Base-by-base conservation (phyloP, 2,797 vertebrate genomes). In the Petrocephalus sullivani region DNA sequence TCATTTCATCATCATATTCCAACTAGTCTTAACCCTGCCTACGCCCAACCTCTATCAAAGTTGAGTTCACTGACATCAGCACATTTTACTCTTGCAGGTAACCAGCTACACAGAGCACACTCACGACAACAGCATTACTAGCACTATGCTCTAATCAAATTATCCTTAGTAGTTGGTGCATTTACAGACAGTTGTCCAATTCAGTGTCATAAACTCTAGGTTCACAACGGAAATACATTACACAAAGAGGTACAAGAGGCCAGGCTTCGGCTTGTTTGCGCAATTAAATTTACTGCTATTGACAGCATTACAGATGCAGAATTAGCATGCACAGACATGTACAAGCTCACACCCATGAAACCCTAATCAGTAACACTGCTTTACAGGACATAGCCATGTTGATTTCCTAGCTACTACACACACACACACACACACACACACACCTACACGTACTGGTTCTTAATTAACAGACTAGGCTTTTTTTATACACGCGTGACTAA, bases 291-390 rank as follows among this genome's bases (percentile, higher is more conserved):
- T 53, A 83, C 81, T 83, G 37, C 19, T 33, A 14, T 82, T 12
- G 3, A 53, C 37, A 21, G 81, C 81, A 83, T 8, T 83, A 84
- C 2, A 53, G 51, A 84, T 84, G 21, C 82, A 56, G n/a, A 28
- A 83, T 54, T 83, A 83, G 51, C 81, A 83, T 83, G 51, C 81
- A 83, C 46, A 51, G 51, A 53, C 46, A 84, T 53, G 82, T 53
- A 81, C 2, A 10, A n/a, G 3, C 75, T 81, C 41, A 81, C 75
- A 81, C 75, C 75, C 75, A 81, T 8, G 21, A 49, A 46, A 81
- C 75, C 16, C 37, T 81, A 49, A 81, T 84, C 51, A 84, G 54
- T 84, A 53, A 84, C 82, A 84, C 82, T 23, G n/a, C 82, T 10
- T 14, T 0, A 14, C 9, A 84, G 82, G 51, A 54, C 19, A 49